Evolutionary conservation across 2,888 invertebrate species (phyloP).

Genomic region (Microchrysa polita): DNA sequence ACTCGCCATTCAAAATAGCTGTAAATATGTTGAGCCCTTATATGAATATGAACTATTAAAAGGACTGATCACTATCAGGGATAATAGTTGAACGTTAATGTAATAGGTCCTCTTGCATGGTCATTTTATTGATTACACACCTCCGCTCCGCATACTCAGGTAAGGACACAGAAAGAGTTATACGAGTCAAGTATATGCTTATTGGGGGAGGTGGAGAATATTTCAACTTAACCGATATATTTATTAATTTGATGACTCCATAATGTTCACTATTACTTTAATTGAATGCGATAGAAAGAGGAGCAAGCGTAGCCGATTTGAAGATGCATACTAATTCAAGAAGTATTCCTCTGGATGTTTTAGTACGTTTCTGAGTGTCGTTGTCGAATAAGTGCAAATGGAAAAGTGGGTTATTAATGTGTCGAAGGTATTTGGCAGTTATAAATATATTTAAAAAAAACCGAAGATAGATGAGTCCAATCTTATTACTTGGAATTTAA

Average conservation of each 20-base stretch:
- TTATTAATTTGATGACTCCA: conserved; percentile 21
- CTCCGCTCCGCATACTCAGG: not conserved
- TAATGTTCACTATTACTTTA: no score
- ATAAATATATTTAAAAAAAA: no score
- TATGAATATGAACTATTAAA: not conserved
- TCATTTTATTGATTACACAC: not conserved
- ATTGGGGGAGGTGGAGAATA: not conserved
- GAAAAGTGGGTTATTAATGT: not conserved
- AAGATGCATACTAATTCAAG: conserved; percentile 7
- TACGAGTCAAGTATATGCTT: no score
- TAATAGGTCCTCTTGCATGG: conserved; percentile 6
- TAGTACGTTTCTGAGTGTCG: not conserved
- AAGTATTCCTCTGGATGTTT: no score
- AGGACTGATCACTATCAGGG: conserved; percentile 10
- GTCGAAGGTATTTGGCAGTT: conserved; percentile 5
- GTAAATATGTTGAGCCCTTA: no score
- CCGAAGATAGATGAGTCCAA: no score
- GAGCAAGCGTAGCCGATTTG: not conserved
- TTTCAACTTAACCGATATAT: conserved; percentile 1
- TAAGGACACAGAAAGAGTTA: conserved; percentile 1
- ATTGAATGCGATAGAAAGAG: no score
- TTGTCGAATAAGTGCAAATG: not conserved
- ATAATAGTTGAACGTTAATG: conserved; percentile 20
- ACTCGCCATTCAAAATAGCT: no score
- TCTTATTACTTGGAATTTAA: no score